Evolutionary conservation across 2,113 vertebrate genomes (phyloP), one percentile per base, ranked within the genome.

Genomic region (Tychaedon coryphoeus): DNA sequence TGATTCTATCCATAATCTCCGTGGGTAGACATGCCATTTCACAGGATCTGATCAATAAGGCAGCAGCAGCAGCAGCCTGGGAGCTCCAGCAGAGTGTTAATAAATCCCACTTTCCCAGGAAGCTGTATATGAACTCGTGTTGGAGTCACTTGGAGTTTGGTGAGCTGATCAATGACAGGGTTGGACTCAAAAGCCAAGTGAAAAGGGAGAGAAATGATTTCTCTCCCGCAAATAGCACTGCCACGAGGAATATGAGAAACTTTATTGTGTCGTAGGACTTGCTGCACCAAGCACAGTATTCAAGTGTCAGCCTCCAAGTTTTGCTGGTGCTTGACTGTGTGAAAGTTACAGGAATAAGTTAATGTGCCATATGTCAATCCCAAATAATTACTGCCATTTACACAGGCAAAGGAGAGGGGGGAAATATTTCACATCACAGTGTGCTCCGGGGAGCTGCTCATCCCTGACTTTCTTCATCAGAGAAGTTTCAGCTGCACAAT

Each of bases 81-180:
- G 36, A 83, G 92, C 92, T 88, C 88, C 9, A 19, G 72, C 75
- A 45, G 86, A 5, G 69, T 77, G 95, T 91, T 97, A 88, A 95
- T 95, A 96, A 94, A 93, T 94, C 93, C 94, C 65, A 72, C 85
- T 96, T 97, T 96, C 93, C 92, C 18, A 6, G 42, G 58, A 75
- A 93, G 86, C 76, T 85, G 2, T 19, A 24, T 20, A 34, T 87
- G 88, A 94, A 74, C 88, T 87, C 7, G 0, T 0, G 3, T 38
- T 83, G 90, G 78, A 97, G 92, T 94, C 79, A 29, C 86, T 72
- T 12, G 36, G 92, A 91, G 93, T 80, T 92, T 88, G 91, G 88
- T 73, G 83, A 80, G 83, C 80, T 94, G 82, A 95, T 96, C 94
- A 90, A 58, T 96, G 71, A 53, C 84, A 69, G 85, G 64, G 34